A percentile compares a stretch with the other conserved stretches of the same genome.
Conservation (phyloP, 2,113 vertebrate species). For the Syngnathus scovelli region DNA sequence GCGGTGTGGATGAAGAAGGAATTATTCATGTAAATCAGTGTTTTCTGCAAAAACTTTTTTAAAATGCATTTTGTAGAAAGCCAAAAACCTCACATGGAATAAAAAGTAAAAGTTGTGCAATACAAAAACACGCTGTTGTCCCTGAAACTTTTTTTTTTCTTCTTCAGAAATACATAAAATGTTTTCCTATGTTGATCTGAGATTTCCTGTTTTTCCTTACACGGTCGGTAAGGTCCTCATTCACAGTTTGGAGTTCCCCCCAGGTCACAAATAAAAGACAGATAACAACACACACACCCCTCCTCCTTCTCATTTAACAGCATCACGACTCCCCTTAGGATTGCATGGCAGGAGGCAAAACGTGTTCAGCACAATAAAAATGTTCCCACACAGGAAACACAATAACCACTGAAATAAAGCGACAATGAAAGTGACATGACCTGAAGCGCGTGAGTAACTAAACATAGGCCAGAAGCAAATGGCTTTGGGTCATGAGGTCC, state of each 20-base stretch:
- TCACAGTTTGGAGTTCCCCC: conserved; percentile 9
- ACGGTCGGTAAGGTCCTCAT: conserved; percentile 28
- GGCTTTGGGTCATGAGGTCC: conserved; percentile 18
- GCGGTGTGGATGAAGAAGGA: background rate
- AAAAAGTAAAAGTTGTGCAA: background rate
- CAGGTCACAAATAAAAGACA: conserved; percentile 39
- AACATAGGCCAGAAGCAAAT: conserved; percentile 27
- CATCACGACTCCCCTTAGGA: conserved; percentile 28
- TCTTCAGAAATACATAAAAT: conserved; percentile 21
- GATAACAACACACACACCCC: conserved; percentile 39
- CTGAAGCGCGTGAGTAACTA: conserved; percentile 16
- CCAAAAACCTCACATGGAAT: background rate
- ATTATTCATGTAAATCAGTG: background rate
- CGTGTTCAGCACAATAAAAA: conserved; percentile 37
- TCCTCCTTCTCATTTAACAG: conserved; percentile 23
- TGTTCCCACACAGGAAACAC: conserved; percentile 40
- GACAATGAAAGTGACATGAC: conserved; percentile 50
- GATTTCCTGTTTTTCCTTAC: conserved; percentile 35
- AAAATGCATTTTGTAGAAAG: background rate
- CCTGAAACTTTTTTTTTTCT: conserved; percentile 14
- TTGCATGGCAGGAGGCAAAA: conserved; percentile 20
- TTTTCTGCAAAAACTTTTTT: background rate
- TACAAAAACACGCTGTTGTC: background rate
- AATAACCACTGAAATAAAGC: conserved; percentile 42
- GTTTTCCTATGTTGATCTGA: conserved; percentile 22